phyloP scores from a whole-genome alignment of 2,888 invertebrate species.

The Ophonus ardosiacus region DNA sequence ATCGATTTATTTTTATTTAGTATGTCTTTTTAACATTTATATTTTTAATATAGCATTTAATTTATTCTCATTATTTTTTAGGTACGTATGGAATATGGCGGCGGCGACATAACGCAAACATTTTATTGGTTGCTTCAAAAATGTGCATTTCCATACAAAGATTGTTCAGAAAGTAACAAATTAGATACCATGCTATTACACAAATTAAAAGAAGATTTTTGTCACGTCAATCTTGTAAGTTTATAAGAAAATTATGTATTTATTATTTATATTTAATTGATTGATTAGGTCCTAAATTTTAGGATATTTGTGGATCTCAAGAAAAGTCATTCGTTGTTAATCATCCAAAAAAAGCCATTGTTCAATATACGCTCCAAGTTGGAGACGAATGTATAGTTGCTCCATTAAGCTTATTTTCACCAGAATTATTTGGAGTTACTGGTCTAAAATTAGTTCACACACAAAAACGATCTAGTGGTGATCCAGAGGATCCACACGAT shows the following conservation, averaged over 20 bases:
- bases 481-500: constrained; percentile 96
- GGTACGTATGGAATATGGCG: constrained; percentile 90
- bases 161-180: constrained; percentile 85
- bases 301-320: constrained; percentile 92
- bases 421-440: constrained; percentile 91
- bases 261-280: not conserved
- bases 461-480: constrained; percentile 84
- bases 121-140: constrained; percentile 93
- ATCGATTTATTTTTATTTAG: not conserved
- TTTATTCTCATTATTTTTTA: constrained; percentile 65
- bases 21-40: no score
- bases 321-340: constrained; percentile 88
- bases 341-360: constrained; percentile 82
- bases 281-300: no score
- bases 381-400: constrained; percentile 96
- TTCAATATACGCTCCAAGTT: constrained; percentile 87
- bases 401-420: constrained; percentile 91
- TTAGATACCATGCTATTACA: constrained; percentile 89
- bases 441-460: constrained; percentile 85
- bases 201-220: constrained; percentile 92
- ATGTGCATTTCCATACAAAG: constrained; percentile 93
- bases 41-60: no score
- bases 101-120: constrained; percentile 93
- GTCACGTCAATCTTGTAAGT: constrained; percentile 88
- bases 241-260: not conserved